Conservation (phyloP, 2,113 vertebrate genomes). For the Mandrillus leucophaeus region DNA sequence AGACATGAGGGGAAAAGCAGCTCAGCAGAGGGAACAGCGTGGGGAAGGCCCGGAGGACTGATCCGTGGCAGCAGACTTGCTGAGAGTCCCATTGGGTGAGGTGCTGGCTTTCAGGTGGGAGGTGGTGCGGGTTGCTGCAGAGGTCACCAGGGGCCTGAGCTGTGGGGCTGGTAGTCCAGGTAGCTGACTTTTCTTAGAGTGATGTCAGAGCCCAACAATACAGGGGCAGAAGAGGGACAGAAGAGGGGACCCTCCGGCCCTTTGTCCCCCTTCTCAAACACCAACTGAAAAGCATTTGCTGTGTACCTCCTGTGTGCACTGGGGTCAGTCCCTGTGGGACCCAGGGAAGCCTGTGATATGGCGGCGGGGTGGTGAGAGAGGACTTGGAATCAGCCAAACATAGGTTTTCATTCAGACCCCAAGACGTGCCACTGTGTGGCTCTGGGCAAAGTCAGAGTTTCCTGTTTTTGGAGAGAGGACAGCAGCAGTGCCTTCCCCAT, state of each 20-base stretch:
- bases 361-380: not conserved
- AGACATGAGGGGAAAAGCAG: not conserved
- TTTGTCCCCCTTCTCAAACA: not conserved
- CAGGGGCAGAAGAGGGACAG: not conserved
- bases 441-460: not conserved
- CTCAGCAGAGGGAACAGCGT: not conserved
- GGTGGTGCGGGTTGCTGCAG: not conserved
- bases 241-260: not conserved
- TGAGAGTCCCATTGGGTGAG: not conserved
- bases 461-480: not conserved
- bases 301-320: not conserved
- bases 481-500: not conserved
- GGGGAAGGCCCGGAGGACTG: not conserved
- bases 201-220: fast-evolving
- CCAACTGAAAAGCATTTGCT: not conserved
- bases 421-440: fast-evolving
- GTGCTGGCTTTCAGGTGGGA: not conserved
- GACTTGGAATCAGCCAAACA: no score
- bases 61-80: fast-evolving
- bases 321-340: not conserved
- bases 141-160: not conserved
- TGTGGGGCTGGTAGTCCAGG: not conserved
- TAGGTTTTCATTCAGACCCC: not conserved
- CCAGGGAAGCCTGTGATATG: not conserved
- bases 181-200: not conserved